Conservation (phyloP, 2,888 invertebrate species). For the Lycia hirtaria region DNA sequence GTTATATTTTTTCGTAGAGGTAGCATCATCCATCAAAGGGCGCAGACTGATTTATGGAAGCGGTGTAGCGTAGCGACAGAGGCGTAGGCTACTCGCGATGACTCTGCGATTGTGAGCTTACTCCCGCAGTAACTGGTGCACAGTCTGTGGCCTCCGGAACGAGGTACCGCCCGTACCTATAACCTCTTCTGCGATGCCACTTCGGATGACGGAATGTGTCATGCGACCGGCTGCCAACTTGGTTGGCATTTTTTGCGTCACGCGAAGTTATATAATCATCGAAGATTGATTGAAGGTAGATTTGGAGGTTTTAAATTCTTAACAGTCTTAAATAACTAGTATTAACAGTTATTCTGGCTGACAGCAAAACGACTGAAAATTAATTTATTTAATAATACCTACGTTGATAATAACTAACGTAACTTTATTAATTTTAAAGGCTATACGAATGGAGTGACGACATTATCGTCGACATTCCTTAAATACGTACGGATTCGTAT, state of each 20-base stretch:
- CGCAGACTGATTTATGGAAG: constrained; percentile 80
- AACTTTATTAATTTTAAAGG: no score
- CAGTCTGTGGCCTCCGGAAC: constrained; percentile 41
- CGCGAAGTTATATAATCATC: constrained; percentile 56
- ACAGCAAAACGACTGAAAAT: no score
- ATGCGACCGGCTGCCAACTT: constrained; percentile 56
- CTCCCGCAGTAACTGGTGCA: constrained; percentile 44
- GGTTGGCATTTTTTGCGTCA: constrained; percentile 50
- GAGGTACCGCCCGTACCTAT: constrained; percentile 36
- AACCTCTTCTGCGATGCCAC: constrained; percentile 11
- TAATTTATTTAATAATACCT: no score
- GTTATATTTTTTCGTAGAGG: constrained; percentile 61
- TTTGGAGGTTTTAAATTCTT: constrained; percentile 25
- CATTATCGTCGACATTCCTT: no score
- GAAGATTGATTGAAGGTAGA: constrained; percentile 51
- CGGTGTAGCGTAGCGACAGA: constrained; percentile 68
- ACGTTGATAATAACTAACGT: no score
- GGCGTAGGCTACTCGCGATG: constrained; percentile 73
- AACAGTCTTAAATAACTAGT: no score
- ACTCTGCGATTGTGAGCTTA: constrained; percentile 69
- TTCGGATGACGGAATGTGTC: constrained; percentile 56
- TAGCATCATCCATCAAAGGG: constrained; percentile 74
- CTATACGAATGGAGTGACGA: no score
- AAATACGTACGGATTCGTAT: no score
- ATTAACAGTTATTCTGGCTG: no score